A percentile compares a stretch with the other conserved stretches of the same genome.
Conservation (phyloP, 2,797 vertebrate species). For the Lates japonicus region DNA sequence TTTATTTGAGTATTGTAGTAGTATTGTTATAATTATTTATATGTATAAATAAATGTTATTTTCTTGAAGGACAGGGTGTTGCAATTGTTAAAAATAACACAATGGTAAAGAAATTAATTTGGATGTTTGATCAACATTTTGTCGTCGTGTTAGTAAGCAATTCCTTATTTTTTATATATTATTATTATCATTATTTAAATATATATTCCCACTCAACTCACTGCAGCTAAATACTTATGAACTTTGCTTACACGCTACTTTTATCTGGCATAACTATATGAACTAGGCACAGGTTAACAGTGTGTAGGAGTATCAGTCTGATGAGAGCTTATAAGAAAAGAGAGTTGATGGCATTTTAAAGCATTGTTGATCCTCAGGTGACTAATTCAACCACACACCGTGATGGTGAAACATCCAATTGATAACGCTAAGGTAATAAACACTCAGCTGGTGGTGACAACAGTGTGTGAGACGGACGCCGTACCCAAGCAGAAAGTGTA, state of each 20-base stretch:
- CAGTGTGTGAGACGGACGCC: constrained; percentile 27
- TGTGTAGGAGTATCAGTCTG: constrained; percentile 40
- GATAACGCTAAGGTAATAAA: constrained; percentile 62
- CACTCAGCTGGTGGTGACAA: constrained; percentile 61
- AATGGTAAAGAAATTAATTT: background rate
- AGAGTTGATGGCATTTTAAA: constrained; percentile 27
- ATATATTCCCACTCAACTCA: background rate
- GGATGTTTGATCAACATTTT: background rate
- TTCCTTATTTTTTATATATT: background rate
- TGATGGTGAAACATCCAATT: constrained; percentile 62
- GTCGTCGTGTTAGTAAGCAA: no score
- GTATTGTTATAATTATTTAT: no score
- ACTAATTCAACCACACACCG: constrained; percentile 60
- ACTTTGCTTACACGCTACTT: constrained; percentile 9
- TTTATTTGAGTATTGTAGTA: no score
- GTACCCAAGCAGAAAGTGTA: constrained; percentile 15
- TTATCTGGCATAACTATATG: constrained; percentile 11
- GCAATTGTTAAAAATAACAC: no score
- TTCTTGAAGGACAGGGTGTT: no score
- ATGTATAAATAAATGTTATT: no score
- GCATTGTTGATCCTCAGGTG: constrained; percentile 46
- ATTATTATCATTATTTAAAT: background rate
- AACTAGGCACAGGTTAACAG: constrained; percentile 3
- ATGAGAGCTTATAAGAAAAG: constrained; percentile 47
- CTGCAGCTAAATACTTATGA: background rate